Evolutionary conservation across 2,797 vertebrate species (phyloP), one percentile per base, ranked within the genome.

Genomic region (Coranthus polyacanthus): DNA sequence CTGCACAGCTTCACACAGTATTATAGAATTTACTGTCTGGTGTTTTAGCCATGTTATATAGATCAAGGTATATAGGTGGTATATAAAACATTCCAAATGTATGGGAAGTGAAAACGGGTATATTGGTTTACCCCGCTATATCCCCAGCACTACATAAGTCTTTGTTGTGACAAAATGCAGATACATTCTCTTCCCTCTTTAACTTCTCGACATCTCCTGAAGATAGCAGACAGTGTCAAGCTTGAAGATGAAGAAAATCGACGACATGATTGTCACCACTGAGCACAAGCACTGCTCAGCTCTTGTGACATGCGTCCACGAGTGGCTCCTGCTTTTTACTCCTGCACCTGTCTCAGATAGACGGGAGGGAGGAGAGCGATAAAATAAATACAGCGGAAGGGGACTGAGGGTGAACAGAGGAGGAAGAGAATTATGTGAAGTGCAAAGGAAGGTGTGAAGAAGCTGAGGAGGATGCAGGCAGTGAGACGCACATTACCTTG

Each of bases 281-380:
- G 45, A 70, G 18, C 45, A 67, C 41, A 58, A 39, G 37, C 32
- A 8, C 51, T 34, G 39, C 52, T 39, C 61, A 42, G 42, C 62
- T 51, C 43, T 56, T 63, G 61, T 75, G 63, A 73, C 70, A 29
- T n/a, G 37, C 62, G 55, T 52, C 43, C 18, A 32, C 57, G 50
- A 18, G 56, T 24, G 47, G 47, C 64, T 57, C 62, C 62, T 63
- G 54, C 41, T 8, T 67, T 73, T 75, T 69, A 79, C 71, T 82
- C 76, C 68, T 50, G 43, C 59, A 65, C 58, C 64, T 70, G 54
- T 52, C 66, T 68, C 55, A 42, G 7, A 72, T 58, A 68, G 22
- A 55, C 29, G 42, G 22, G 36, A 16, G 54, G 38, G 42, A 55
- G 43, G 3, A 42, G 34, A 66, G 15, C 41, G 53, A 59, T 53